Evolutionary conservation across 1,140 invertebrate genomes (phyloP).

Genomic region (Batillaria attramentaria): DNA sequence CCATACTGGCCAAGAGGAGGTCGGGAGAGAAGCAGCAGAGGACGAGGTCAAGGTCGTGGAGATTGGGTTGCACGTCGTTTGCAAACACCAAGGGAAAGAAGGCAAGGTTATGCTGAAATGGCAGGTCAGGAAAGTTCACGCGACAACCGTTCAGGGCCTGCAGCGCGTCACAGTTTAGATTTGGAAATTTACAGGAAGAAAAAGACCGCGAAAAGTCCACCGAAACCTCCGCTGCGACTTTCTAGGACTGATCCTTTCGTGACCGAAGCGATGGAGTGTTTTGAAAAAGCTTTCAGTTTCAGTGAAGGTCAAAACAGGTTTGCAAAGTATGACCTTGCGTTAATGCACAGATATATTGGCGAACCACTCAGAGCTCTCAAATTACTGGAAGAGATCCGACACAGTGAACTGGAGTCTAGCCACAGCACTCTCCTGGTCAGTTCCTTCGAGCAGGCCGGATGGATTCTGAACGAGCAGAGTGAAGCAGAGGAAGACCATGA

Average conservation of each 20-base stretch:
- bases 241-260: background rate
- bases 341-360: background rate
- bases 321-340: slow-evolving; percentile 15
- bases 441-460: slow-evolving; percentile 17
- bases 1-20: too few species aligned
- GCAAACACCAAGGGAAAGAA: too few species aligned
- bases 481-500: background rate
- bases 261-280: background rate
- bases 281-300: background rate
- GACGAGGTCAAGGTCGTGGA: too few species aligned
- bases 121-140: too few species aligned
- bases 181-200: too few species aligned
- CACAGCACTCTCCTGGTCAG: background rate
- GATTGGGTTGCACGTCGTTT: too few species aligned
- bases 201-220: too few species aligned
- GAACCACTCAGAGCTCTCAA: background rate
- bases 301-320: slow-evolving; percentile 17
- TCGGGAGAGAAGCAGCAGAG: too few species aligned
- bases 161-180: too few species aligned
- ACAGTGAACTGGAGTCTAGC: background rate
- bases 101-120: too few species aligned
- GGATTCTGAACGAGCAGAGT: background rate
- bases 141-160: too few species aligned
- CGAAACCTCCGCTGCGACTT: too few species aligned
- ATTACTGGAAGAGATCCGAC: background rate